Evolutionary conservation across 2,888 invertebrate species (phyloP), one percentile per base, ranked within the genome.

Genomic region (Cerceris rybyensis): DNA sequence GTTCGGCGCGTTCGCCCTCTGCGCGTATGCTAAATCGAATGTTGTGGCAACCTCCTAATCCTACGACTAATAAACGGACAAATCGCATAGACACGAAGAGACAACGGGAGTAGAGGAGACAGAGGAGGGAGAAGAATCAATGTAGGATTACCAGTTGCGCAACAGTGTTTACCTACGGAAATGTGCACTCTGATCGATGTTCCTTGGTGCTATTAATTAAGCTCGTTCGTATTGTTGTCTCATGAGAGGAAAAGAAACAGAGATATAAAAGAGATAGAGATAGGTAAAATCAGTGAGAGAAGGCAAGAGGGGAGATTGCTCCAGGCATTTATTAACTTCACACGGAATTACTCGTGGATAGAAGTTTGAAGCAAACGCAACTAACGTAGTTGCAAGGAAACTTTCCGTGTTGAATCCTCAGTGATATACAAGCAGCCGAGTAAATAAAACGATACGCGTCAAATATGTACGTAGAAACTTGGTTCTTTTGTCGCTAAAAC

Each of bases 21-120:
- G 77, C 68, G 60, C 75, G 77, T 81, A 78, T 81, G 80, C 81
- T 80, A 77, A 85, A 86, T 85, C 79, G 82, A 81, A 82, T 85
- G 65, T 78, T 78, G 78, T 54, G 68, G 66, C 84, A 64, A 70
- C 69, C 69, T 75, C 69, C 77, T 81, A 81, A 81, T 81, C 78
- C 74, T 67, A 61, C 75, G 71, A 70, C 77, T 78, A 68, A 75
- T 81, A 78, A 78, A 67, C 72, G 60, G 70, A 68, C 68, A 61
- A 77, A 77, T 81, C 71, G 49, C 50, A 42, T 43, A 66, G 64
- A 61, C 49, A 43, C 54, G 16, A 61, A 39, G 46, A 57, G 43
- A 70, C 63, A 52, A 11, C 41, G n/a, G 28, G 55, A 14, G n/a
- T 42, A 52, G 49, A 59, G n/a, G 42, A 16, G 59, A 16, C 17